Conservation (phyloP, 2,113 vertebrate genomes). For the Pelobates fuscus region DNA sequence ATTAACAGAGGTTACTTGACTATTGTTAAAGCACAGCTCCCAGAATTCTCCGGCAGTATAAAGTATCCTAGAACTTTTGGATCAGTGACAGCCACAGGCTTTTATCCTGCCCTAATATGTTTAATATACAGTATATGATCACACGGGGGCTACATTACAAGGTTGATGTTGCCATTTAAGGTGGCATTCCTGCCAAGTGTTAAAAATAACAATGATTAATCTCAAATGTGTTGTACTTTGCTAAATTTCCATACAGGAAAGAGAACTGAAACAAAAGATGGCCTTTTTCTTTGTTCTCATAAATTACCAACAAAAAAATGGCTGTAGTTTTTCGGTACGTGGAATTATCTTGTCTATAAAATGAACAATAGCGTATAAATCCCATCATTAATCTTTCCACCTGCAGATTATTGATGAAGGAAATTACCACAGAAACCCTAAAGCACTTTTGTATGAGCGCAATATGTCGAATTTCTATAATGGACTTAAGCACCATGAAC, state of each 20-base stretch:
- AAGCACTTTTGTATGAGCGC: conserved; percentile 18
- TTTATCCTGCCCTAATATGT: too few relatives aligned
- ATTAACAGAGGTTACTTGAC: too few relatives aligned
- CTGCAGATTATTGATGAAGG: conserved; percentile 41
- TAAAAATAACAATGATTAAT: neutral
- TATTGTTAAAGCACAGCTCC: too few relatives aligned
- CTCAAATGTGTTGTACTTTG: neutral
- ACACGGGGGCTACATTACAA: too few relatives aligned
- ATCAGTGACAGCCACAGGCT: too few relatives aligned
- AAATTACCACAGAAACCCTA: conserved; percentile 20
- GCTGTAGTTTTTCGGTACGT: neutral
- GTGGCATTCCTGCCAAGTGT: neutral
- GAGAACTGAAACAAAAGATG: neutral
- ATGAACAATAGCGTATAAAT: conserved; percentile 23
- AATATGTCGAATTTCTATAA: conserved; percentile 31
- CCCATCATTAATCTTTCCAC: conserved; percentile 44
- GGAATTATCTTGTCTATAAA: conserved; percentile 4
- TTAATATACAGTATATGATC: too few relatives aligned
- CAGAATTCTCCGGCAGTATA: too few relatives aligned
- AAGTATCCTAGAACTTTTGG: too few relatives aligned
- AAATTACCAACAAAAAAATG: neutral
- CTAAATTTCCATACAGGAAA: neutral
- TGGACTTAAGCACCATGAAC: neutral
- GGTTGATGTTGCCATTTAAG: neutral
- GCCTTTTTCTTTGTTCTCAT: neutral